phyloP scores from a whole-genome alignment of 92 coral and sea anemone species.

The Galaxea fascicularis region DNA sequence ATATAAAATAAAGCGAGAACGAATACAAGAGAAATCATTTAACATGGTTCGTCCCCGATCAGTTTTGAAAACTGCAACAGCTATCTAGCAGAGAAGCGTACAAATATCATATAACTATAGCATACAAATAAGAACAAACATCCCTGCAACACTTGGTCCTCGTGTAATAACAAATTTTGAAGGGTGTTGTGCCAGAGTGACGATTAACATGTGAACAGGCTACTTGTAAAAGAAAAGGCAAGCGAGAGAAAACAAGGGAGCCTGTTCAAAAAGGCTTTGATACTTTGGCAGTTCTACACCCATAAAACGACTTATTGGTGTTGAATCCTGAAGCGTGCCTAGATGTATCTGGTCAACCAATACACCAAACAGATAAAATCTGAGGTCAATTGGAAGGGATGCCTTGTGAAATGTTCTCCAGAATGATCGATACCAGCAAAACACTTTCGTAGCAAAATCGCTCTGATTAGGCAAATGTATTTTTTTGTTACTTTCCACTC shows the following conservation, averaged over 20 bases:
- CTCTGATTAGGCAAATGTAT: constrained; percentile 11
- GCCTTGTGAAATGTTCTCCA: too few relatives aligned
- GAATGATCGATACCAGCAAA: background rate
- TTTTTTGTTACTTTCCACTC: too few relatives aligned
- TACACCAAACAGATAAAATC: constrained; percentile 4
- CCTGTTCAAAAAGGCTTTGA: too few relatives aligned
- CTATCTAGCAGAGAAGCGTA: background rate
- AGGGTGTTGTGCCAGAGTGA: background rate
- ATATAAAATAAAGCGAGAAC: background rate
- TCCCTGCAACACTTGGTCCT: background rate
- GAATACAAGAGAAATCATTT: background rate
- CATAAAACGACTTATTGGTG: background rate
- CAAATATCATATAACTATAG: background rate
- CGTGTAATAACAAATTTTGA: too few relatives aligned
- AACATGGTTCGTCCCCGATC: background rate
- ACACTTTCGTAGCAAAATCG: background rate
- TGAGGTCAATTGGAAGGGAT: background rate
- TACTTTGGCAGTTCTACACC: too few relatives aligned
- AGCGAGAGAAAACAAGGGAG: too few relatives aligned
- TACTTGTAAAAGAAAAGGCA: background rate
- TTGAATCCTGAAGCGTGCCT: background rate
- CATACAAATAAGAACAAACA: background rate
- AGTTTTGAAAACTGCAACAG: background rate
- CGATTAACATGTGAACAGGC: background rate
- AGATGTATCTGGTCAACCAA: too few relatives aligned